Evolutionary conservation across 2,113 vertebrate genomes (phyloP).

Genomic region (Python bivittatus): DNA sequence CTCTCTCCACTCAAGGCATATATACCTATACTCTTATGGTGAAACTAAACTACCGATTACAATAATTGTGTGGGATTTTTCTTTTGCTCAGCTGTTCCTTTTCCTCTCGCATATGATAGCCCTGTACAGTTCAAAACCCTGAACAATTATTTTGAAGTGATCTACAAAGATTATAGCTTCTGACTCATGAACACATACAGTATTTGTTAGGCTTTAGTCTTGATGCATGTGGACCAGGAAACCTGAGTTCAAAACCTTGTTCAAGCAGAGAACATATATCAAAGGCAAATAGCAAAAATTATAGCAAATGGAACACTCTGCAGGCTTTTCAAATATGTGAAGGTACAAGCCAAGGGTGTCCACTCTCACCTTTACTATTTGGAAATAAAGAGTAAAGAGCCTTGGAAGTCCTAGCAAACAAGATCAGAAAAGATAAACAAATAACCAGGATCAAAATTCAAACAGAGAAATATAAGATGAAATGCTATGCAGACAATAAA

Average conservation of each 20-base stretch:
- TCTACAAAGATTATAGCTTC: not conserved
- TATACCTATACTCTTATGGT: not conserved
- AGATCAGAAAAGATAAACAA: not conserved
- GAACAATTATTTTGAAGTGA: not conserved
- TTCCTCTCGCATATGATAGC: not conserved
- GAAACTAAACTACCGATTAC: not conserved
- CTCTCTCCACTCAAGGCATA: not conserved
- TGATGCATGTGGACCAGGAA: not conserved
- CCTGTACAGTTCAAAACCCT: not conserved
- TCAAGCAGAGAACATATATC: not conserved
- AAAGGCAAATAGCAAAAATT: not conserved
- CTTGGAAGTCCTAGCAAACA: not conserved
- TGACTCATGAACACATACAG: not conserved
- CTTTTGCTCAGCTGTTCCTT: not conserved
- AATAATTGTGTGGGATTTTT: not conserved
- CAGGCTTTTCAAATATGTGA: not conserved
- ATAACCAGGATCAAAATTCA: not conserved
- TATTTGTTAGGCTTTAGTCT: not conserved
- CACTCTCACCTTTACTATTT: not conserved
- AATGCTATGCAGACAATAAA: not conserved
- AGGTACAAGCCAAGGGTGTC: not conserved
- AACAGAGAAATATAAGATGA: not conserved
- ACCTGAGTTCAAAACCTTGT: not conserved
- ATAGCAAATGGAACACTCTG: not conserved
- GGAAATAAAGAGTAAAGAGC: not conserved